Percentiles rank a stretch among this genome's conserved stretches.
Evolutionary conservation across 2,113 vertebrate species (phyloP).

Genomic region (Tupaia tana): DNA sequence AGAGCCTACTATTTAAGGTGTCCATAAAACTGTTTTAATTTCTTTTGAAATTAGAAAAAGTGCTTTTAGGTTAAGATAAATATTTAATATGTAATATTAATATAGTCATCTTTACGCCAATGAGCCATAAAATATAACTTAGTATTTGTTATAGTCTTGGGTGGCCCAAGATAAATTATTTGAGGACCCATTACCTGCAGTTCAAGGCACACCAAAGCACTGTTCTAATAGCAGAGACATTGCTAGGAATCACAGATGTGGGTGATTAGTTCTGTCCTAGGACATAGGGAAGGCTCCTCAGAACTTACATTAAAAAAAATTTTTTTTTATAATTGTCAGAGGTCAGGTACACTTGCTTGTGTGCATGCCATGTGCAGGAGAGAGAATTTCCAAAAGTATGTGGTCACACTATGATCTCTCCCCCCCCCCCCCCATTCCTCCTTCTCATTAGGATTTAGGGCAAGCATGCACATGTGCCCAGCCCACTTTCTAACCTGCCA

Average conservation of each 20-base stretch:
- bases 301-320: slow-evolving; percentile 31
- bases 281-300: neutral
- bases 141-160: neutral
- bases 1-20: neutral
- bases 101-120: neutral
- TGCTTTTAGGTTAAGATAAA: slow-evolving; percentile 18
- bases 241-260: slow-evolving; percentile 46
- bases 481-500: too few species aligned
- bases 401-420: too few species aligned
- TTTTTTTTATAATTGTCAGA: too few species aligned
- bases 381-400: too few species aligned
- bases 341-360: too few species aligned
- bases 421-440: too few species aligned
- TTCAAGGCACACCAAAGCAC: neutral
- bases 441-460: too few species aligned
- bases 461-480: too few species aligned
- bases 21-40: neutral
- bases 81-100: slow-evolving; percentile 28
- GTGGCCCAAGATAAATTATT: neutral
- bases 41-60: slow-evolving; percentile 37
- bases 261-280: slow-evolving; percentile 45
- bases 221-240: neutral
- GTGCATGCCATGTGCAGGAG: too few species aligned
- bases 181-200: slow-evolving; percentile 21
- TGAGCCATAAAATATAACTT: slow-evolving; percentile 26